Percentiles rank a stretch among this genome's conserved stretches.
Conservation (phyloP, 2,888 invertebrate species). For the Ophonus ardosiacus region DNA sequence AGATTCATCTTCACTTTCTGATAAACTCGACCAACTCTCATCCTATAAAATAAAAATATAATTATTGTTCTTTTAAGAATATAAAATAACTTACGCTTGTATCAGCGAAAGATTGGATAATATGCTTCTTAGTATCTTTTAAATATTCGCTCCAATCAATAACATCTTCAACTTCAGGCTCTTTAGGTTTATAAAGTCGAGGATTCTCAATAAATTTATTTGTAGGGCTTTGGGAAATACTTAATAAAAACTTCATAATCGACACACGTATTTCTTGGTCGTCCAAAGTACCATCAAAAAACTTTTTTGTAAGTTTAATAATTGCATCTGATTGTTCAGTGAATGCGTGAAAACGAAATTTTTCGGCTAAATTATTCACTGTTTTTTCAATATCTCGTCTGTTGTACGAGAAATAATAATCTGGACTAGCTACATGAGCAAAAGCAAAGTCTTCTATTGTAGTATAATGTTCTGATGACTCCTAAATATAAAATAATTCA, state of each 20-base stretch:
- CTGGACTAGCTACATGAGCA: conserved; percentile 69
- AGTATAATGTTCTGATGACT: conserved; percentile 69
- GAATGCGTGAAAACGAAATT: conserved; percentile 73
- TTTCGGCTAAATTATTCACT: conserved; percentile 71
- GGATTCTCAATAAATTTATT: conserved; percentile 71
- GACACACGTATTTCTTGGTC: conserved; percentile 70
- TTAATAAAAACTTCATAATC: conserved; percentile 72
- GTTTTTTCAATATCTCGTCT: conserved; percentile 71
- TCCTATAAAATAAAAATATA: conserved; percentile 17
- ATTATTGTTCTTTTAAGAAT: background rate
- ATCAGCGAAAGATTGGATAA: conserved; percentile 71
- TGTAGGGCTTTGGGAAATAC: conserved; percentile 72
- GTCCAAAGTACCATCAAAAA: conserved; percentile 69
- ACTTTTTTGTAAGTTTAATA: conserved; percentile 69
- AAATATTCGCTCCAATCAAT: conserved; percentile 77
- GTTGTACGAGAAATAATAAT: conserved; percentile 72
- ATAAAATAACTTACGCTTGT: conserved; percentile 70
- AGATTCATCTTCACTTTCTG: background rate
- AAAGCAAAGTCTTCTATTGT: conserved; percentile 70
- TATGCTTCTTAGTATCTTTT: conserved; percentile 74
- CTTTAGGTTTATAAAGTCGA: conserved; percentile 67
- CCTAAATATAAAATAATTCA: conserved; percentile 67
- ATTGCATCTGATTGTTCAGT: conserved; percentile 71
- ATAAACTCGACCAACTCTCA: conserved; percentile 22
- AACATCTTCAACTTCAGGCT: conserved; percentile 73